These are phyloP conservation scores for Bovichtus diacanthus DNA, from an alignment of 2,797 vertebrate species.

Conservation along the genomic window DNA sequence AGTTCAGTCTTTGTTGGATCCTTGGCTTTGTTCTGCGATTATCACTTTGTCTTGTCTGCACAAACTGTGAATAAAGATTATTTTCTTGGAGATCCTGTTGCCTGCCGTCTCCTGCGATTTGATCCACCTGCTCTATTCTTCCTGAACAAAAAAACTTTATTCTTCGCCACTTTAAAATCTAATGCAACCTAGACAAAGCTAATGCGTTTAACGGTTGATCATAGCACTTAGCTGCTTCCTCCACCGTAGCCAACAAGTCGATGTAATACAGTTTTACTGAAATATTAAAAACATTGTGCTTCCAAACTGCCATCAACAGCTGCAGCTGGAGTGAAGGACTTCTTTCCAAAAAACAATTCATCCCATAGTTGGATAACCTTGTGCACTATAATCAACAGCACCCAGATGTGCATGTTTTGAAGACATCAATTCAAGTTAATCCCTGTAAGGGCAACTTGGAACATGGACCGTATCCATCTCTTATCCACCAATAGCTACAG, in stretches of 20 bases:
- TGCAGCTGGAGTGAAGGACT: neutral
- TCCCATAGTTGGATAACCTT: constrained; percentile 16
- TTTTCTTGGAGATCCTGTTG: no score
- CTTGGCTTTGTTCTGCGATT: no score
- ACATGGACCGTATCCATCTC: constrained; percentile 9
- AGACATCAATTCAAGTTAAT: constrained; percentile 3
- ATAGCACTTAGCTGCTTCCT: constrained; percentile 1
- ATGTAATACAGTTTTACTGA: neutral
- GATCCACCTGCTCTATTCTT: no score
- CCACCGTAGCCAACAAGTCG: neutral
- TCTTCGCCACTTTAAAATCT: neutral
- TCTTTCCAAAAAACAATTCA: constrained; percentile 19
- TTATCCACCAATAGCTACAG: neutral
- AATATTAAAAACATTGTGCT: neutral
- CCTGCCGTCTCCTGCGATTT: no score
- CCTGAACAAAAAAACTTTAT: neutral
- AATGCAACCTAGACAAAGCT: neutral
- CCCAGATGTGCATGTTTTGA: constrained; percentile 20
- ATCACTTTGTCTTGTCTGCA: no score
- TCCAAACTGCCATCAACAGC: constrained; percentile 4
- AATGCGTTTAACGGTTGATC: neutral
- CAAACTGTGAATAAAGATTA: no score
- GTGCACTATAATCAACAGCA: constrained; percentile 14
- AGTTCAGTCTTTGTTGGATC: no score
- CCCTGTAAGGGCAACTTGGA: neutral